Percentiles rank a stretch among this genome's conserved stretches.
Conservation (phyloP, 2,888 invertebrate genomes). For the Hyalella azteca region DNA sequence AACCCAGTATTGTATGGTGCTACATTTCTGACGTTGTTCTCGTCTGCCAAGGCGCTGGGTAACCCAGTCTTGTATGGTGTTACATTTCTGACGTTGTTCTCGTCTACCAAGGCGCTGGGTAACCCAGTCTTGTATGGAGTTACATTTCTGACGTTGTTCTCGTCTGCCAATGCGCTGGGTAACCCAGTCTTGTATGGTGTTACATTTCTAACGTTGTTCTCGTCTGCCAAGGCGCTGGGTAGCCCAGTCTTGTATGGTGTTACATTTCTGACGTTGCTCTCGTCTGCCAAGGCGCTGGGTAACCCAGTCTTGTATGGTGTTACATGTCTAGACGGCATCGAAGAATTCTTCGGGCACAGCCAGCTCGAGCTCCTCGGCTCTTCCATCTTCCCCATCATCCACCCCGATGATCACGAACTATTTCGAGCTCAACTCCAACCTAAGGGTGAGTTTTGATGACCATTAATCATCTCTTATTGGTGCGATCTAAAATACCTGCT, state of each 20-base stretch:
- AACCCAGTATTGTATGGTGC: no score
- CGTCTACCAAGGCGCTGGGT: no score
- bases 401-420: conserved; percentile 78
- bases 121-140: no score
- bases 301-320: conserved; percentile 78
- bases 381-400: conserved; percentile 80
- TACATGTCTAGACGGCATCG: conserved; percentile 83
- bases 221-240: background rate
- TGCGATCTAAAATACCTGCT: no score
- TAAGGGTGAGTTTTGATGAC: conserved; percentile 40
- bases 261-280: background rate
- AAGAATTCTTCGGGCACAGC: conserved; percentile 83
- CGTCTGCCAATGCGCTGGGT: background rate
- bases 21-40: no score
- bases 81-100: no score
- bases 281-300: conserved; percentile 67
- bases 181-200: background rate
- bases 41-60: no score
- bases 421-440: conserved; percentile 69
- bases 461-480: no score
- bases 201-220: background rate
- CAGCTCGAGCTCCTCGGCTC: conserved; percentile 84
- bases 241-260: background rate
- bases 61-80: no score
- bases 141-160: background rate